Percentiles rank a stretch among this genome's conserved stretches.
Evolutionary conservation across 2,888 invertebrate species (phyloP).

Genomic region (Epistrophe grossulariae): DNA sequence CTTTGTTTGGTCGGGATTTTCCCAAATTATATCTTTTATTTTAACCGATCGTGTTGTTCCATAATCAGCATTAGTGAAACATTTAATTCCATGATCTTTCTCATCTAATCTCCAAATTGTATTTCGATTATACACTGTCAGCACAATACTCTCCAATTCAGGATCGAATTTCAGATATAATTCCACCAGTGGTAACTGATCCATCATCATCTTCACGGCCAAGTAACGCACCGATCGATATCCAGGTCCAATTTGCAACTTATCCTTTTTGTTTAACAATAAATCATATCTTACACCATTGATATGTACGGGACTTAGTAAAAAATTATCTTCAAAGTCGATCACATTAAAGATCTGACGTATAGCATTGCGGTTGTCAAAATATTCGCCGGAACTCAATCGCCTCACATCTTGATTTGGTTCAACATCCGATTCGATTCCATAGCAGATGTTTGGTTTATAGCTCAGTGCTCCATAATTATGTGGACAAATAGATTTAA

Average conservation of each 20-base stretch:
- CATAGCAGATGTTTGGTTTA: conserved; percentile 79
- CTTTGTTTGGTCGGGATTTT: conserved; percentile 78
- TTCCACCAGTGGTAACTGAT: conserved; percentile 71
- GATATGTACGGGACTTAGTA: conserved; percentile 70
- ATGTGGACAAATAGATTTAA: conserved; percentile 78
- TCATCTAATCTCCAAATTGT: conserved; percentile 84
- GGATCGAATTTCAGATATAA: conserved; percentile 77
- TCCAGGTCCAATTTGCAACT: conserved; percentile 63
- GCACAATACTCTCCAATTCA: conserved; percentile 78
- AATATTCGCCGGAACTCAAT: conserved; percentile 77
- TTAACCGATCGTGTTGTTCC: conserved; percentile 84
- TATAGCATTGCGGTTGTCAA: conserved; percentile 76
- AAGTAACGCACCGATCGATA: conserved; percentile 65
- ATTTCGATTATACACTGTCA: conserved; percentile 86
- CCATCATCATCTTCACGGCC: conserved; percentile 71
- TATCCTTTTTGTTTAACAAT: conserved; percentile 77
- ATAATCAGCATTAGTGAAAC: conserved; percentile 86
- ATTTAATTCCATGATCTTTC: conserved; percentile 85
- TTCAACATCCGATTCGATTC: conserved; percentile 77
- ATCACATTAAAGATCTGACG: conserved; percentile 73
- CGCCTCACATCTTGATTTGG: conserved; percentile 70
- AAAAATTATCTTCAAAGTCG: conserved; percentile 71
- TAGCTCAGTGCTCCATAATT: conserved; percentile 78
- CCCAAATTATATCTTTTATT: conserved; percentile 82
- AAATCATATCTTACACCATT: conserved; percentile 73